These are phyloP conservation scores for Orchestes rusci DNA, from an alignment of 2,888 invertebrate genomes.

Conservation along the genomic window DNA sequence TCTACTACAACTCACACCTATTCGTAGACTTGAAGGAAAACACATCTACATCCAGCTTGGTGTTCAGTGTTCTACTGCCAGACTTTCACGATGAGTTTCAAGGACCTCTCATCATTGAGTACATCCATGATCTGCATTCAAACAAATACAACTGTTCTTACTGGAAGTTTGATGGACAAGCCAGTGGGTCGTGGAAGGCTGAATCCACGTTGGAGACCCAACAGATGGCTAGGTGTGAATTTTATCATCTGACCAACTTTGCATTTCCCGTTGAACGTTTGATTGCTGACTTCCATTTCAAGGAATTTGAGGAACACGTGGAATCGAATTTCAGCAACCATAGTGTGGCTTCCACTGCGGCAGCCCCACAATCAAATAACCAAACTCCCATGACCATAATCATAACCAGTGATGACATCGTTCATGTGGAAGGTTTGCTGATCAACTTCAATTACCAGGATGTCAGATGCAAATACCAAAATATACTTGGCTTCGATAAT, in stretches of 20 bases:
- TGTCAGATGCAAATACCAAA: slow-evolving; percentile 1
- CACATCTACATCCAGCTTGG: slow-evolving; percentile 9
- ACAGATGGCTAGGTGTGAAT: slow-evolving; percentile 10
- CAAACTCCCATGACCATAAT: no score
- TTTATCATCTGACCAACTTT: slow-evolving; percentile 23
- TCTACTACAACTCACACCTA: slow-evolving; percentile 18
- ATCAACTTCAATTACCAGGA: no score
- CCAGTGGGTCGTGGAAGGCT: slow-evolving; percentile 8
- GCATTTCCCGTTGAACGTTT: no score
- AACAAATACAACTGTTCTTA: slow-evolving; percentile 22
- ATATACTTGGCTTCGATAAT: no score
- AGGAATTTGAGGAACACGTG: no score
- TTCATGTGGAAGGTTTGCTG: no score
- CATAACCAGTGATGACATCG: no score
- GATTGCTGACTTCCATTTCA: no score
- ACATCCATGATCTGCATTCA: slow-evolving; percentile 1
- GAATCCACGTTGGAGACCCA: slow-evolving; percentile 9
- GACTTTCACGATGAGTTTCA: slow-evolving; percentile 12
- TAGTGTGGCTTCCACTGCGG: no score
- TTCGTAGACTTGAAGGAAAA: slow-evolving; percentile 15
- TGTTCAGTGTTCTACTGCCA: slow-evolving; percentile 24
- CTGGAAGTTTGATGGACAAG: slow-evolving; percentile 16
- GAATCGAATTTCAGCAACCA: no score
- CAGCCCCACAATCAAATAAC: no score
- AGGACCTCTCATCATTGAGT: slow-evolving; percentile 16